Evolutionary conservation across 2,113 vertebrate species (phyloP), one percentile per base, ranked within the genome.

Genomic region (Cyprinodon variegatus): DNA sequence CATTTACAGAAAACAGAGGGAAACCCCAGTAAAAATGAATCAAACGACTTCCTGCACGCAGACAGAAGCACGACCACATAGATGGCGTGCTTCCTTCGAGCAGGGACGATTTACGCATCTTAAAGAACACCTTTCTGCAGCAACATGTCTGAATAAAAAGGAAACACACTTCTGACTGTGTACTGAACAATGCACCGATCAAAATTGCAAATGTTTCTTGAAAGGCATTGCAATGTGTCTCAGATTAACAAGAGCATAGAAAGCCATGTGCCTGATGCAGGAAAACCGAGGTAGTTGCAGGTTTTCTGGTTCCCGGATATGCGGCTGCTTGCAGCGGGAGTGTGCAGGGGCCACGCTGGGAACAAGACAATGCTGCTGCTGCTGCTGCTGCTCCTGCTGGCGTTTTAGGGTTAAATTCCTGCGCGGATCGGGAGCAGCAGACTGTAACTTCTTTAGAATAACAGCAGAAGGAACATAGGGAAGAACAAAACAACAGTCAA

Each of bases 371-470:
- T 85, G 61, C 68, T 74, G 79, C 86, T 86, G 88, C 86, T 71
- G 46, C 11, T 48, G 46, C 46, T 50, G 50, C 50, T 53, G 50
- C 50, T 53, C 15, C 50, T 53, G 17, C 50, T 53, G 85, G 85
- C 71, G 70, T 79, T 85, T 76, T 71, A 86, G 90, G 87, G 85
- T 83, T 83, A 87, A 89, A 93, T 93, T 90, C 89, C 90, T 88
- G 71, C 74, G 91, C 81, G 89, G 89, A 91, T 92, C 91, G 88
- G 62, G 90, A 85, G 73, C 88, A 92, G 72, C 22, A 90, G 92
- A 92, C 84, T 91, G 87, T 90, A 91, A 87, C 86, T 80, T 78
- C 88, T 87, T 84, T 89, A 89, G 85, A 90, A 91, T 84, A 81
- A 83, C 89, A 86, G 83, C 66, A 82, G 77, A 82, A 74, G 61